Percentiles rank a stretch among this genome's conserved stretches.
These are phyloP conservation scores for Belgica antarctica DNA, from an alignment of 2,888 invertebrate genomes.

Conservation along the genomic window DNA sequence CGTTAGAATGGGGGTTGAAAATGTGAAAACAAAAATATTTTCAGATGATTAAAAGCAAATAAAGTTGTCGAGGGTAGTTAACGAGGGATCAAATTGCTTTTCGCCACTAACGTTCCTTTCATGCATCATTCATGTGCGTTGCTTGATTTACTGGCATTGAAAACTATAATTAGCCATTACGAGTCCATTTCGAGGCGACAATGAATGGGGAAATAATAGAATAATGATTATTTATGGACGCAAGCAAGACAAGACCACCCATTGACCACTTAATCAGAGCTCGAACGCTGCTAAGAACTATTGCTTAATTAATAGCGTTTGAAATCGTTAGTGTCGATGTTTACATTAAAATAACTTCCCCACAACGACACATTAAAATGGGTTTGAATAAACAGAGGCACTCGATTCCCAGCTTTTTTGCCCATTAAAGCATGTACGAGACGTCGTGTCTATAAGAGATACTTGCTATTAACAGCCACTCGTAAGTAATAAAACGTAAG, in stretches of 20 bases:
- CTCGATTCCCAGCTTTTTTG: not conserved
- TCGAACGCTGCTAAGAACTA: not conserved
- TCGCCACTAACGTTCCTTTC: not conserved
- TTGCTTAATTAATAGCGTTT: conserved; percentile 21
- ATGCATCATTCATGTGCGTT: not conserved
- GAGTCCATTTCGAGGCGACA: conserved; percentile 2
- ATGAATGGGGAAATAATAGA: conserved; percentile 9
- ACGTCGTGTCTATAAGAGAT: not conserved
- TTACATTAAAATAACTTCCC: not conserved
- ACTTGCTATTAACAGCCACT: not conserved
- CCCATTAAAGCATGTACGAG: not conserved
- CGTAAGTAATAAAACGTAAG: conserved; percentile 18
- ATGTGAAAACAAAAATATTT: not conserved
- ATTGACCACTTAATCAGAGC: not conserved
- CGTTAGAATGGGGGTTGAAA: not conserved
- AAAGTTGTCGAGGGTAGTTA: conserved; percentile 14
- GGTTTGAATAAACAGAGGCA: not conserved
- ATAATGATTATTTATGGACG: not conserved
- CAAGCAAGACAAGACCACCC: conserved; percentile 9
- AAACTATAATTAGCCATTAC: conserved; percentile 30
- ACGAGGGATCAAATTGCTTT: not conserved
- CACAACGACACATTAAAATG: conserved; percentile 14
- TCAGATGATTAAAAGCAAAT: conserved; percentile 27
- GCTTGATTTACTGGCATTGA: not conserved
- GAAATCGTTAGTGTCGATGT: not conserved